Evolutionary conservation across 2,888 invertebrate genomes (phyloP).

Genomic region (Neocrepidodera transversa): DNA sequence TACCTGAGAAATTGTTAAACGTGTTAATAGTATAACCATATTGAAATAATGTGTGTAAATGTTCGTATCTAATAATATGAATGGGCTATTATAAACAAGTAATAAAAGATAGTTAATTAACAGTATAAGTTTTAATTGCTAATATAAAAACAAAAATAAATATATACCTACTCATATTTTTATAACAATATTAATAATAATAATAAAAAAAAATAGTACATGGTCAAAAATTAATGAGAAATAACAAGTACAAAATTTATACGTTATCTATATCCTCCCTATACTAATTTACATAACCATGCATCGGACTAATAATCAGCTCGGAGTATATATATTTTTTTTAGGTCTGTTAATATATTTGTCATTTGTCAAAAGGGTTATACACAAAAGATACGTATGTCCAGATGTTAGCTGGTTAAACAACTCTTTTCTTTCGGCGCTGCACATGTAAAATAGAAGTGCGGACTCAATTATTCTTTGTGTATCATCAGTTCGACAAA

Average conservation of each 20-base stretch:
- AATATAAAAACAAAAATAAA: no score
- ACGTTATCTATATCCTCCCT: neutral
- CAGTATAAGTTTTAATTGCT: no score
- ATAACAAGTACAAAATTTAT: no score
- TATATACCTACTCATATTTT: no score
- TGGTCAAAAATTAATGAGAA: no score
- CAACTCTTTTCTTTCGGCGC: slow-evolving; percentile 43
- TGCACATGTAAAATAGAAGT: slow-evolving; percentile 48
- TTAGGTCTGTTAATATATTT: slow-evolving; percentile 41
- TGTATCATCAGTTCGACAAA: slow-evolving; percentile 26
- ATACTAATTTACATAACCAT: slow-evolving; percentile 20
- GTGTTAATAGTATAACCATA: neutral
- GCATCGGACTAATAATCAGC: slow-evolving; percentile 41
- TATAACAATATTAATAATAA: no score
- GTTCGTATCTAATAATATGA: slow-evolving; percentile 5
- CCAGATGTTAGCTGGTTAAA: slow-evolving; percentile 49
- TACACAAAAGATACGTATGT: slow-evolving; percentile 39
- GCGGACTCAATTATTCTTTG: slow-evolving; percentile 41
- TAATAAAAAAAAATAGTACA: no score
- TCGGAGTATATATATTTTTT: slow-evolving; percentile 41
- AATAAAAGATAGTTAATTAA: no score
- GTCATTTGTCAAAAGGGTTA: slow-evolving; percentile 44
- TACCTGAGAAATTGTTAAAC: neutral
- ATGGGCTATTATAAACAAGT: no score
- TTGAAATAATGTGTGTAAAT: slow-evolving; percentile 3